Evolutionary conservation across 2,113 vertebrate species (phyloP).

Genomic region (Thinocorus orbignyianus): DNA sequence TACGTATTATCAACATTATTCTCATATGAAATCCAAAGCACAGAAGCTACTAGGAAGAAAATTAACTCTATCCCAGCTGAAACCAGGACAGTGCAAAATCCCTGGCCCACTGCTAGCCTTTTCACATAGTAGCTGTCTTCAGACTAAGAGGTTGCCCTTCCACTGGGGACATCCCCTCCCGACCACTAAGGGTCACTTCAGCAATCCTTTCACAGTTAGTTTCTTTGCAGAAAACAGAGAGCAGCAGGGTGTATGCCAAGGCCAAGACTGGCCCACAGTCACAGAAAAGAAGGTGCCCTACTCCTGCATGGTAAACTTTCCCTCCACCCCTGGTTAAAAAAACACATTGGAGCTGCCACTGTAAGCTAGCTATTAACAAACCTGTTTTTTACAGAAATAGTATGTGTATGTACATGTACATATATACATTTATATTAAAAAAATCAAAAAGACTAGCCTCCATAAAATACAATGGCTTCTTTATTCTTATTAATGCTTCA

Average conservation of each 20-base stretch:
- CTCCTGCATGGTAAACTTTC: neutral
- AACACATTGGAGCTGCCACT: neutral
- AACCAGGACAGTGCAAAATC: conserved; percentile 11
- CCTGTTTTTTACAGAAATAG: neutral
- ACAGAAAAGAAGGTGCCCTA: neutral
- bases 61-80: neutral
- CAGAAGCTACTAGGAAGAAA: neutral
- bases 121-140: neutral
- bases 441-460: neutral
- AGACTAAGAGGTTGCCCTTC: neutral
- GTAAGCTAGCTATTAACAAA: neutral
- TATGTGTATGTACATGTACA: neutral
- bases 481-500: conserved; percentile 63
- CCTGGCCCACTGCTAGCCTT: conserved; percentile 61
- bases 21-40: neutral
- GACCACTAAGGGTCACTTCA: neutral
- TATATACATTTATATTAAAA: neutral
- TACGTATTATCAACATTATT: neutral
- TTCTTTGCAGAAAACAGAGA: neutral
- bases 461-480: conserved; percentile 49
- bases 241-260: neutral
- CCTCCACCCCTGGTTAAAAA: neutral
- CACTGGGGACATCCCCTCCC: neutral
- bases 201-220: neutral
- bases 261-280: neutral